These are phyloP conservation scores for Dromas ardeola DNA, from an alignment of 2,113 vertebrate genomes.

Conservation along the genomic window DNA sequence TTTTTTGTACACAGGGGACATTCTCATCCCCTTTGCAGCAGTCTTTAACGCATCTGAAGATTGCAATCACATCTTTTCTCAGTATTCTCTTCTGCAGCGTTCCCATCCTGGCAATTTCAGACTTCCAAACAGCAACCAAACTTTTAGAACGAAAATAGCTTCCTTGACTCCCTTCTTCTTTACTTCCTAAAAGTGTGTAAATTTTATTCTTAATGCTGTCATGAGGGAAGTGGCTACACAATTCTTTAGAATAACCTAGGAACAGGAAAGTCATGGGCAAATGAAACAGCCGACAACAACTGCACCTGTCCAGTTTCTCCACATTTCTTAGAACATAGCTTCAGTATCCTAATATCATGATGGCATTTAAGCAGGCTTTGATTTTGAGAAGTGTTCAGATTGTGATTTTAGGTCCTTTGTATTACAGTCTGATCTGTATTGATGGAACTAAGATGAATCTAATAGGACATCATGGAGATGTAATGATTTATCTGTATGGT, in stretches of 20 bases:
- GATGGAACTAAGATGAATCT: background rate
- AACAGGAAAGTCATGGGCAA: background rate
- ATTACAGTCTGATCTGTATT: background rate
- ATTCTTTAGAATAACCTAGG: background rate
- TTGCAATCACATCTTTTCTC: background rate
- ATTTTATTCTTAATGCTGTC: background rate
- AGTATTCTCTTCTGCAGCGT: background rate
- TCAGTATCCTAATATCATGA: background rate
- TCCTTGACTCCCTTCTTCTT: background rate
- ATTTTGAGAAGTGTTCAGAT: background rate
- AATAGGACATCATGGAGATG: background rate
- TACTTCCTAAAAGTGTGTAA: background rate
- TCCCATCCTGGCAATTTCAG: background rate
- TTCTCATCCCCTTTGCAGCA: background rate
- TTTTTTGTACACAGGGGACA: background rate
- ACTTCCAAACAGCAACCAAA: background rate
- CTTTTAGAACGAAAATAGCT: background rate
- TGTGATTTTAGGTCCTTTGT: background rate
- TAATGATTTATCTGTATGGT: background rate
- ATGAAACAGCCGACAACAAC: background rate
- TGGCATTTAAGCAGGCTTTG: background rate
- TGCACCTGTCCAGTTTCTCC: background rate
- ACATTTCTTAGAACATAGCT: background rate
- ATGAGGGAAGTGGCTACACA: background rate
- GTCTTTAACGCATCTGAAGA: background rate